Conservation (phyloP, 2,113 vertebrate genomes). For the Pantherophis guttatus region DNA sequence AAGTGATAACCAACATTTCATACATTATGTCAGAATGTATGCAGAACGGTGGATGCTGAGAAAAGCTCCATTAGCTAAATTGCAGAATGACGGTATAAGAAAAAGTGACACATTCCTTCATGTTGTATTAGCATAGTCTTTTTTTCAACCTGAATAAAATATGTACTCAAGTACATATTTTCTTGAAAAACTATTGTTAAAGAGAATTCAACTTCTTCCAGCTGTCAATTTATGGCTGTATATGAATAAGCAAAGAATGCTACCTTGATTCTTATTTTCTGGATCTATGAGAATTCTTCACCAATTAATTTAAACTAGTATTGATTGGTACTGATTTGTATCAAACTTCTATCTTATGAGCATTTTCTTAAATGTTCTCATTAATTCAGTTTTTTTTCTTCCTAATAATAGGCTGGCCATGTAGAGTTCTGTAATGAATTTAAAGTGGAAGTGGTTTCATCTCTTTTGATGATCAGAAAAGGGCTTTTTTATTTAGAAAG, state of each 20-base stretch:
- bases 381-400: slow-evolving; percentile 10
- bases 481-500: background rate
- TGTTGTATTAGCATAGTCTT: background rate
- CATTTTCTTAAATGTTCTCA: background rate
- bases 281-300: background rate
- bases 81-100: background rate
- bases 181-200: background rate
- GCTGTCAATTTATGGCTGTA: background rate
- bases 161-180: background rate
- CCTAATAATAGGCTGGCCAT: background rate
- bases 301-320: background rate
- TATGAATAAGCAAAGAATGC: background rate
- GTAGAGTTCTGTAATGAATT: slow-evolving; percentile 23
- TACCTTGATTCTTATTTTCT: background rate
- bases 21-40: background rate
- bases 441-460: slow-evolving; percentile 20
- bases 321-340: background rate
- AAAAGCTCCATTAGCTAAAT: background rate
- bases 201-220: background rate
- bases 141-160: background rate
- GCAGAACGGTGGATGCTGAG: background rate
- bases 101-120: background rate
- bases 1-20: background rate
- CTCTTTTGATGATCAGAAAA: slow-evolving; percentile 17
- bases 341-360: background rate